Percentiles rank a stretch among this genome's conserved stretches.
phyloP scores from a whole-genome alignment of 2,113 vertebrate genomes.

The Chaetura pelagica region DNA sequence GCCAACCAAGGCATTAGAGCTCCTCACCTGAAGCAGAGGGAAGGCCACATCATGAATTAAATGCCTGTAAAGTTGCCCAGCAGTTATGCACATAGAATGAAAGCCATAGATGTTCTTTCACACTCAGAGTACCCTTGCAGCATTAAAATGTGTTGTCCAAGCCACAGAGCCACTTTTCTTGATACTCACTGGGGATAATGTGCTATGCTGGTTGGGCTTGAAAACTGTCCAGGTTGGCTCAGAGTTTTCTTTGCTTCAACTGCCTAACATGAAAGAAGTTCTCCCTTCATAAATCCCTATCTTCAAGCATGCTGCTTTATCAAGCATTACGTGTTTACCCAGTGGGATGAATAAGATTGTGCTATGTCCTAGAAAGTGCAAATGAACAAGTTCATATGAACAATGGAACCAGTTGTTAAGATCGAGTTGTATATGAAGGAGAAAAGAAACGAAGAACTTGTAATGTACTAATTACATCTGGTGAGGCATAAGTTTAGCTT shows the following conservation, averaged over 20 bases:
- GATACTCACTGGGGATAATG: not conserved
- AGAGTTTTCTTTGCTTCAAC: conserved; percentile 11
- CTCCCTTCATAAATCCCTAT: not conserved
- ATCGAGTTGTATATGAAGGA: not conserved
- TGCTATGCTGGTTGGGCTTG: not conserved
- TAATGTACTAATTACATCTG: not conserved
- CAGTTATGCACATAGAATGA: not conserved
- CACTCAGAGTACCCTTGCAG: not conserved
- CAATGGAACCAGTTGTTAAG: not conserved
- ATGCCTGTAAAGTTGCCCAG: not conserved
- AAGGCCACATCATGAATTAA: not conserved
- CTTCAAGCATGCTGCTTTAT: conserved; percentile 20
- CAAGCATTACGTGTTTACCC: not conserved
- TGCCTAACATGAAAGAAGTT: not conserved
- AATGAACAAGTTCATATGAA: not conserved
- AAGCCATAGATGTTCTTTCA: not conserved
- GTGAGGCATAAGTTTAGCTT: not conserved
- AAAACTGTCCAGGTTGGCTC: not conserved
- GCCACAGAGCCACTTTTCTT: not conserved
- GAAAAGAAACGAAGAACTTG: not conserved
- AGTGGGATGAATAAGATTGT: not conserved
- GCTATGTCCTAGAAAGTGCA: not conserved
- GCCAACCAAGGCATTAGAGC: not conserved
- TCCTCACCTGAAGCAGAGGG: not conserved
- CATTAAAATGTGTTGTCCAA: not conserved